Evolutionary conservation across 1,140 invertebrate species (phyloP), one percentile per base, ranked within the genome.

Genomic region (Micrasema minimum): DNA sequence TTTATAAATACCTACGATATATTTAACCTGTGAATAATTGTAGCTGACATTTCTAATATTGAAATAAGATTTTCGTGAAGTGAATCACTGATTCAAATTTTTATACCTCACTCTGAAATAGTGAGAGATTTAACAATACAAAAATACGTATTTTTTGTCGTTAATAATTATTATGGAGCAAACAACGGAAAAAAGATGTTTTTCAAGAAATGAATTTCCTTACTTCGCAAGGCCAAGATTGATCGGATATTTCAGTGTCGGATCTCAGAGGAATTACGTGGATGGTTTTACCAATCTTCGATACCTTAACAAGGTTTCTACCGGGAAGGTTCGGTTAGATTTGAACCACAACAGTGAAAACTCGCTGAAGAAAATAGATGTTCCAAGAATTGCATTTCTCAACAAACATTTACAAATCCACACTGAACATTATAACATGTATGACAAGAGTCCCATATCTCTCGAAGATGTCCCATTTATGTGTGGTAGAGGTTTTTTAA

Each of bases 401-500:
- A 18, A 38, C 16, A 10, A n/a, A 12, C 43, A 55, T 23, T 55
- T 67, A 10, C 16, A 41, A 14, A 35, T 55, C 22, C 48, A 67
- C 18, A 53, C n/a, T 7, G 35, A 55, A 16, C 11, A 18, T 26
- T 41, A 50, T 4, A 16, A 66, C 14, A 31, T 66, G 14, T 35
- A 26, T 9, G 62, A 66, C n/a, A 48, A 16, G 1, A 23, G 16
- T 43, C 12, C 16, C 55, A 31, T 12, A 82, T 78, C 76, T 67
- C 84, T 80, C 62, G 72, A 80, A 59, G 71, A 76, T 20, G 75
- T 87, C 38, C 86, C 90, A 69, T 90, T 94, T 78, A 82, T 93
- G 35, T 90, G 88, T 66, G 90, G 87, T 78, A 86, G 93, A 22
- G 92, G 92, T 0, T 76, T 92, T 11, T 77, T 95, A 45, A 91